Evolutionary conservation across 1,140 invertebrate species (phyloP).

Genomic region (Panagrolaimus sp.): DNA sequence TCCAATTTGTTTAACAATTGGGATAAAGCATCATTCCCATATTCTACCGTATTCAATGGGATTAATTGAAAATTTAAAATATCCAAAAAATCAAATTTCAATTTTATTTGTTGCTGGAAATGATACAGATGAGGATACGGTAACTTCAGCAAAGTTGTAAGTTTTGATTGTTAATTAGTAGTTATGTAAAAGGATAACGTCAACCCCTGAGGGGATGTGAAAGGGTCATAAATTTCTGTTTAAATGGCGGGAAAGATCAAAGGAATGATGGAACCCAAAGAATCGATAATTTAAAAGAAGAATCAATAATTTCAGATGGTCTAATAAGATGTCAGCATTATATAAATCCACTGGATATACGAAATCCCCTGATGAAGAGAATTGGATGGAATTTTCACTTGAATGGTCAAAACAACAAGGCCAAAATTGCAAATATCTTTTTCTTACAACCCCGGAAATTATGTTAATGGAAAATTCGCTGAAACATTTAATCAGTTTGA

Average conservation of each 20-base stretch:
- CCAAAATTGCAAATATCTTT: slow-evolving; percentile 76
- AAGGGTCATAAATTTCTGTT: too few relatives aligned
- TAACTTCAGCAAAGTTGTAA: too few relatives aligned
- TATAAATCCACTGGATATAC: slow-evolving; percentile 75
- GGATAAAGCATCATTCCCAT: slow-evolving; percentile 83
- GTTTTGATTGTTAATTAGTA: too few relatives aligned
- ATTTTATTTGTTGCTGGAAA: slow-evolving; percentile 66
- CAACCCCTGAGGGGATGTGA: too few relatives aligned
- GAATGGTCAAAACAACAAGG: slow-evolving; percentile 68
- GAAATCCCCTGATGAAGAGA: slow-evolving; percentile 66
- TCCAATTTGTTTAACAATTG: slow-evolving; percentile 73
- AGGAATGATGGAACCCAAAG: too few relatives aligned
- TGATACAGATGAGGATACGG: neutral
- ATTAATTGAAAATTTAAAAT: slow-evolving; percentile 73
- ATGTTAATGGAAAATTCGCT: slow-evolving; percentile 72
- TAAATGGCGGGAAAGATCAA: too few relatives aligned
- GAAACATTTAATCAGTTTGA: slow-evolving; percentile 66
- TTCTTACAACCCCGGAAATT: slow-evolving; percentile 71
- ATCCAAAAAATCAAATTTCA: slow-evolving; percentile 79
- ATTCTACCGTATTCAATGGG: slow-evolving; percentile 83
- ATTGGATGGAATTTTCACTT: slow-evolving; percentile 74
- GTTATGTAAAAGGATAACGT: too few relatives aligned
- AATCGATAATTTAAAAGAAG: too few relatives aligned
- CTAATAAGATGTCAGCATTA: slow-evolving; percentile 64
- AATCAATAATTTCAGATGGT: slow-evolving; percentile 74